phyloP scores from a whole-genome alignment of 2,797 vertebrate species.

The Philypnodon macrostomus region DNA sequence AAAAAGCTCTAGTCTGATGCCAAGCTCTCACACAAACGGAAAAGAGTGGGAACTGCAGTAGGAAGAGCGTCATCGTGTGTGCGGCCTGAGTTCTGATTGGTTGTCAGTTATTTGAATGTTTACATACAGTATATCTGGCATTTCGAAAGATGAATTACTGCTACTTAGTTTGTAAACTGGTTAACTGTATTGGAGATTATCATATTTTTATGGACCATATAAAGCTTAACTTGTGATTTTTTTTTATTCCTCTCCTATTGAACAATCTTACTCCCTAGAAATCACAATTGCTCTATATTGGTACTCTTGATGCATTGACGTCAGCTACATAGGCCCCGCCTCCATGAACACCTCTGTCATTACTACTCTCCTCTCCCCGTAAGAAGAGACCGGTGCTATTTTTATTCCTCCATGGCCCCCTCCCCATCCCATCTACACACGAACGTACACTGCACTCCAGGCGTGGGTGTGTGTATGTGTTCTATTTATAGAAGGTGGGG shows the following conservation, averaged over 20 bases:
- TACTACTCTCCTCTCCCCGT: conserved; percentile 28
- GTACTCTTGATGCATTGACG: too few species aligned
- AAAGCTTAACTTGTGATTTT: conserved; percentile 1
- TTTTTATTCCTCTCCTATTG: neutral
- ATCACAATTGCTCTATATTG: too few species aligned
- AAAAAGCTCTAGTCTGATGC: conserved; percentile 45
- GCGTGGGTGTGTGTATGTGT: conserved; percentile 7
- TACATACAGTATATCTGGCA: too few species aligned
- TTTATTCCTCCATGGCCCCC: conserved; percentile 53
- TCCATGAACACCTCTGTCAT: conserved; percentile 19
- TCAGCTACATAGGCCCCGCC: neutral
- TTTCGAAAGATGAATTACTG: too few species aligned
- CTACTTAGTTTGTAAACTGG: too few species aligned
- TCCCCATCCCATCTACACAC: conserved; percentile 13
- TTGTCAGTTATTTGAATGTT: neutral
- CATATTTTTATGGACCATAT: too few species aligned
- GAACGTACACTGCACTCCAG: conserved; percentile 30
- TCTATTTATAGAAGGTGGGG: conserved; percentile 49
- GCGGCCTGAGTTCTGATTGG: neutral
- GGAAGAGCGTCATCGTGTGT: conserved; percentile 1
- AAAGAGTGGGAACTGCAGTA: conserved; percentile 13
- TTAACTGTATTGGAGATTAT: too few species aligned
- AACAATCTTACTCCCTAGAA: too few species aligned
- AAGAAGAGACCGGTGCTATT: conserved; percentile 70
- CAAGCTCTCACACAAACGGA: conserved; percentile 36